Base-by-base conservation (phyloP, 2,797 vertebrate genomes). In the Cirrhinus molitorella region DNA sequence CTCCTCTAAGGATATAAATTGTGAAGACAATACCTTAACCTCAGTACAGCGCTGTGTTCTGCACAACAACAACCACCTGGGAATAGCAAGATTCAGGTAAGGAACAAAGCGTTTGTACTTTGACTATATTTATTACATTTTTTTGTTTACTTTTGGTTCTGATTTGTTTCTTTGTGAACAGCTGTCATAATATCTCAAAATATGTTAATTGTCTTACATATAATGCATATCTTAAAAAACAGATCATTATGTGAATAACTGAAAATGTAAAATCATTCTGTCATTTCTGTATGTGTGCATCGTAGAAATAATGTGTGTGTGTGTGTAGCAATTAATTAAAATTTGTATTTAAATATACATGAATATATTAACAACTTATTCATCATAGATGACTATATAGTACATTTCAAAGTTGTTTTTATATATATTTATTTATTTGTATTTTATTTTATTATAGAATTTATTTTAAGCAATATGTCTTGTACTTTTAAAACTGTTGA, bases 1-100 rank as follows among this genome's bases (percentile, higher is more conserved):
- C 28, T 65, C 61, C 28, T 34, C 61, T 65, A 10, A 34, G 82
- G 21, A 45, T 79, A 88, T 81, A 86, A 84, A 84, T 45, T 74
- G 43, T 25, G 13, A 37, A 55, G 23, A 51, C n/a, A 53, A 75
- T n/a, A 25, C 25, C 37, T 65, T 21, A 17, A 14, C 19, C 19
- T 79, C 66, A 65, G 53, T 25, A 21, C n/a, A 43, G n/a, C 7
- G 0, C 61, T 40, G 23, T 85, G 16, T 77, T 71, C 16, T 63
- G 28, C 17, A 45, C 84, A 45, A 68, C n/a, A 9, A 43, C 40
- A 34, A 21, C 43, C 17, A 85, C 49, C 76, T 72, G 55, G 17
- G 43, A 37, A 16, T 5, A 34, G 19, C 51, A 5, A 7, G n/a
- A 63, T n/a, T 37, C 34, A 83, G 83, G 86, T 87, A 85, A 87